Evolutionary conservation across 2,888 invertebrate species (phyloP), one percentile per base, ranked within the genome.

Genomic region (Xestia sexstrigata): DNA sequence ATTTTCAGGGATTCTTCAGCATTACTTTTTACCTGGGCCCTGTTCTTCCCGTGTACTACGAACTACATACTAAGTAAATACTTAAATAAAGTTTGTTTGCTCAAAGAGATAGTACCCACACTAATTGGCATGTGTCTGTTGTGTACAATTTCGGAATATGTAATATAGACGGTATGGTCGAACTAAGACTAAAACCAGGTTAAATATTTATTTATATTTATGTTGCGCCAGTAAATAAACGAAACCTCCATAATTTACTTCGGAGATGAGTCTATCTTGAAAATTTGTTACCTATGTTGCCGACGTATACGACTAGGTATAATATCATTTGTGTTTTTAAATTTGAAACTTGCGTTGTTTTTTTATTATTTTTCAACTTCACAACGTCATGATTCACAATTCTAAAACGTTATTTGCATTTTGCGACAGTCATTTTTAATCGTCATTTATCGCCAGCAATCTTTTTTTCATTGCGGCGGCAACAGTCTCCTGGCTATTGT

Each of bases 191-290:
- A 62, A 67, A 72, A 49, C 58, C 76, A 75, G 42, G 35, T 52
- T 52, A 39, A 35, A 74, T 74, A 74, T 74, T 60, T 71, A 67
- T 79, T 78, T 78, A 60, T 60, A 62, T 63, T 60, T 73, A 58
- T 35, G 63, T 26, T 70, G 55, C 13, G 39, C 15, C 60, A 60
- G 17, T 52, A 70, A 70, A 70, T 70, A 70, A 60, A 81, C 63
- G 13, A 65, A 49, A 30, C n/a, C 45, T 42, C 26, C 30, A 69
- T 76, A 42, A 82, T 63, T 75, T 75, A 70, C 70, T 39, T 49
- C 3, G 20, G 13, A 62, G 67, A 60, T 55, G 13, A 66, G 42
- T 70, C 35, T 47, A 67, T 76, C 66, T 69, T 49, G 55, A 73
- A 73, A 79, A 63, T 55, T 1, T 20, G 26, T 60, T 52, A 45